These are phyloP conservation scores for Trachelus tabidus DNA, from an alignment of 2,888 invertebrate genomes.

Conservation along the genomic window DNA sequence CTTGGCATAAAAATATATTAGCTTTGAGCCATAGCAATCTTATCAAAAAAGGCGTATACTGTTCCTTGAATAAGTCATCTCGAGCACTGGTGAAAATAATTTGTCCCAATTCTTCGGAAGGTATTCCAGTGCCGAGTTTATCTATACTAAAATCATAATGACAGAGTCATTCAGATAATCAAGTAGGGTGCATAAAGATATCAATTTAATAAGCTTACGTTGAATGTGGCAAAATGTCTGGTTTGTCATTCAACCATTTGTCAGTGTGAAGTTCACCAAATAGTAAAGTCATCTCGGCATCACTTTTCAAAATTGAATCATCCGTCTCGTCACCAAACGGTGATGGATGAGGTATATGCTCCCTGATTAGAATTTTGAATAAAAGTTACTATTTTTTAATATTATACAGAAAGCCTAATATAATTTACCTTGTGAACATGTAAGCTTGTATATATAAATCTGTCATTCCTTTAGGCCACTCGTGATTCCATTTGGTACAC, in stretches of 20 bases:
- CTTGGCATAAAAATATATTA: conserved; percentile 69
- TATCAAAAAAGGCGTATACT: conserved; percentile 65
- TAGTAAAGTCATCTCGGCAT: conserved; percentile 68
- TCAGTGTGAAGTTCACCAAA: conserved; percentile 69
- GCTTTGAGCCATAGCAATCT: conserved; percentile 71
- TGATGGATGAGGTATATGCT: conserved; percentile 69
- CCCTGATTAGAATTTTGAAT: conserved; percentile 49
- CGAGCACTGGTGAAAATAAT: conserved; percentile 67
- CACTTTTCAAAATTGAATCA: conserved; percentile 62
- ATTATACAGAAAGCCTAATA: conserved; percentile 8
- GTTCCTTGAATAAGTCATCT: conserved; percentile 65
- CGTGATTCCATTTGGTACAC: conserved; percentile 72
- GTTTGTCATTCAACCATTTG: conserved; percentile 54
- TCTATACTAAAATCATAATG: conserved; percentile 37
- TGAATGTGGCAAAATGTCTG: conserved; percentile 46
- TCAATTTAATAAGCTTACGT: conserved; percentile 32
- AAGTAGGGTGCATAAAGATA: background rate
- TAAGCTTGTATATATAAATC: conserved; percentile 73
- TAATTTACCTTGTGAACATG: conserved; percentile 66
- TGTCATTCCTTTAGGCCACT: conserved; percentile 75
- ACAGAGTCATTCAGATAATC: background rate
- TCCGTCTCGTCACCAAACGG: conserved; percentile 63
- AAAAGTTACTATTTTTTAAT: conserved; percentile 5
- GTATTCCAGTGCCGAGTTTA: conserved; percentile 60
- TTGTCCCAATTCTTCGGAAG: conserved; percentile 66